Evolutionary conservation across 1,140 invertebrate genomes (phyloP).

Genomic region (Tigriopus japonicus): DNA sequence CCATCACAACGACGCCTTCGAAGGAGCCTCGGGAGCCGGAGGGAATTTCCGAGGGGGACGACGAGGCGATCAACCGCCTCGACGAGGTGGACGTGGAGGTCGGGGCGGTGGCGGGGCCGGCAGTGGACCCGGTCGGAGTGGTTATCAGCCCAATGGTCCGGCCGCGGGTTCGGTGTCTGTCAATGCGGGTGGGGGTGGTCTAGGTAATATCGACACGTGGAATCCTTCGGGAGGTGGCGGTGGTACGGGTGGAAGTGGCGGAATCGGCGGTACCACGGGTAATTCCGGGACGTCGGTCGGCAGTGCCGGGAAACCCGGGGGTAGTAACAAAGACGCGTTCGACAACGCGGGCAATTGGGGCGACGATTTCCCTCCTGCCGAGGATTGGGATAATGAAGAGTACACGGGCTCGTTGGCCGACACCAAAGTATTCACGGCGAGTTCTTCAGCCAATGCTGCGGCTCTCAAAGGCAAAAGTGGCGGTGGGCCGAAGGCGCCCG

Average conservation of each 20-base stretch:
- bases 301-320: constrained; percentile 21
- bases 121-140: not conserved
- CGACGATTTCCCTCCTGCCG: constrained; percentile 34
- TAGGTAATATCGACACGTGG: constrained; percentile 36
- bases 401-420: constrained; percentile 79
- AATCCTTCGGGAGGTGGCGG: constrained; percentile 33
- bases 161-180: not conserved
- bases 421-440: constrained; percentile 58
- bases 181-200: not conserved
- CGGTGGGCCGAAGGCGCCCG: not conserved
- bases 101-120: not conserved
- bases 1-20: not conserved
- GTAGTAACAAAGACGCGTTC: constrained; percentile 18
- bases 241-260: constrained; percentile 21
- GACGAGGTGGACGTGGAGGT: constrained; percentile 1
- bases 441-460: too few relatives aligned
- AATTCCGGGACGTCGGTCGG: constrained; percentile 19
- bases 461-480: too few relatives aligned
- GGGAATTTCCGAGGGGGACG: not conserved
- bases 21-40: not conserved
- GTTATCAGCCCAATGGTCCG: not conserved
- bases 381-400: constrained; percentile 87
- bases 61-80: not conserved
- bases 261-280: not conserved
- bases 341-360: constrained; percentile 26